These are phyloP conservation scores for Motacilla alba DNA, from an alignment of 2,113 vertebrate genomes.

Conservation along the genomic window DNA sequence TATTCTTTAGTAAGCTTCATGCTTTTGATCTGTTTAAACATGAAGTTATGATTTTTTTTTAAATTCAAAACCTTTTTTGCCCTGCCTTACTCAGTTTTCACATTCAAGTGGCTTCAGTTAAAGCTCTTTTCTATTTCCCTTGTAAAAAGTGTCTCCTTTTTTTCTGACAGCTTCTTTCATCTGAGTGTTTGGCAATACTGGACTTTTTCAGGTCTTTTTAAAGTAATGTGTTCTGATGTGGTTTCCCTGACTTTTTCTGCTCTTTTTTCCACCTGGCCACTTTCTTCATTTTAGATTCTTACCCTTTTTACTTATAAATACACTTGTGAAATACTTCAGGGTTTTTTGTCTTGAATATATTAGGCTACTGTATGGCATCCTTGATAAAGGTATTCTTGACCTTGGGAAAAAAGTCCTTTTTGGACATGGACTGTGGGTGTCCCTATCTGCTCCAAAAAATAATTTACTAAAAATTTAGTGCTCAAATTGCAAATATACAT, in stretches of 20 bases:
- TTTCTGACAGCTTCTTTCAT: not conserved
- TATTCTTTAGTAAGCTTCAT: not conserved
- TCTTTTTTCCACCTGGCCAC: not conserved
- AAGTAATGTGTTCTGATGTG: not conserved
- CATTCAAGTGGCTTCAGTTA: not conserved
- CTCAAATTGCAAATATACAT: not conserved
- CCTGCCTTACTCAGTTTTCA: not conserved
- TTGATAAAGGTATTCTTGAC: not conserved
- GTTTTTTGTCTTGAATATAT: not conserved
- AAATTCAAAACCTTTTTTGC: not conserved
- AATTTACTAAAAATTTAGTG: not conserved
- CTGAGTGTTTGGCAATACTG: not conserved
- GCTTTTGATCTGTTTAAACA: not conserved
- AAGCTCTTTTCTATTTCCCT: not conserved
- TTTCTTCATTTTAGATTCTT: not conserved
- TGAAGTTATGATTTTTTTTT: not conserved
- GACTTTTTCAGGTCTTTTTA: not conserved
- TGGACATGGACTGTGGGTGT: not conserved
- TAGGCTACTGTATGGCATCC: not conserved
- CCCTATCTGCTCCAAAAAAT: not conserved
- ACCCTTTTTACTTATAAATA: not conserved
- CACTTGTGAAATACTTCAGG: not conserved
- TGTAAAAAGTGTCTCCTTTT: not conserved
- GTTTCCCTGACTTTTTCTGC: not conserved
- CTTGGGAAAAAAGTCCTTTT: not conserved